Base-by-base conservation (phyloP, 2,888 invertebrate species). In the Selenia dentaria region DNA sequence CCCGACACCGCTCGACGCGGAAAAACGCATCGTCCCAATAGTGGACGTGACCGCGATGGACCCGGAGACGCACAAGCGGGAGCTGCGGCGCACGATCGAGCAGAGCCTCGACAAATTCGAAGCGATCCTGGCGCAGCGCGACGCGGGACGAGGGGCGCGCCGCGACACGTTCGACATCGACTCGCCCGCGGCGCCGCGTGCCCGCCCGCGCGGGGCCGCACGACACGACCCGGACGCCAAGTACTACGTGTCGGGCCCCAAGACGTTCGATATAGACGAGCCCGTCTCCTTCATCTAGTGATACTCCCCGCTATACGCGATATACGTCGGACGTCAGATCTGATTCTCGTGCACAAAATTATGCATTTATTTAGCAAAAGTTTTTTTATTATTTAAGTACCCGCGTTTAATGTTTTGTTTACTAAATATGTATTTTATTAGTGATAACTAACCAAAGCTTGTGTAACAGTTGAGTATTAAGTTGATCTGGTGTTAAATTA, bases 221-320 rank as follows among this genome's bases (percentile, higher is more conserved):
- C 14, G 6, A 51, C 48, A 8, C 32, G 12, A 11, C 9, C 25
- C n/a, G 6, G 29, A 40, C 35, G 8, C 44, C 8, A 12, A 52
- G 39, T 80, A 77, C 62, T 77, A 70, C 72, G 70, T 84, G 54
- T 79, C 91, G 46, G 88, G 90, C 1, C 89, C 92, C 14, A 83
- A 84, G 61, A 93, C 92, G 4, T 93, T 83, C 71, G 80, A 92
- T 67, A 92, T 93, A 48, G 93, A 93, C 80, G 89, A 91, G 64
- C 93, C 93, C 18, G 80, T 92, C 25, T 13, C 46, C 8, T 24
- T 22, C 36, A 26, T 36, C 6, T 46, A 46, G 27, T 10, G 25
- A 25, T 3, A 10, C 6, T 3, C 10, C 10, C 25, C 25, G 22
- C 8, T 16, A 3, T 16, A 16, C 8, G 22, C 8, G 22, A 8